Evolutionary conservation across 2,113 vertebrate species (phyloP).

Genomic region (Mohoua ochrocephala): DNA sequence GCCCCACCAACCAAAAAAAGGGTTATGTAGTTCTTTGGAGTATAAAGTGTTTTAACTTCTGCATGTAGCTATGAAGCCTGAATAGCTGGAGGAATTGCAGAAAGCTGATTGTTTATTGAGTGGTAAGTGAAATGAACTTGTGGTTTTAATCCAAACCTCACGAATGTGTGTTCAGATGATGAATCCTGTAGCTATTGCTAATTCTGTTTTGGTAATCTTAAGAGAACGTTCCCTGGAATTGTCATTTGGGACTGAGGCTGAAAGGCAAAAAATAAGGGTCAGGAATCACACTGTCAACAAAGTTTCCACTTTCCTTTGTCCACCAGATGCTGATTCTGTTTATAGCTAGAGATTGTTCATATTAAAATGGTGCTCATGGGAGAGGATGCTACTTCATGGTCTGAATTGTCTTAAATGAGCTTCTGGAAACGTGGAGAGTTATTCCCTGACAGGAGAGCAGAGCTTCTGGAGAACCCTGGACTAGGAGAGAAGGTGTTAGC

Average conservation of each 20-base stretch:
- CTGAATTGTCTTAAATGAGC: background rate
- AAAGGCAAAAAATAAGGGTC: background rate
- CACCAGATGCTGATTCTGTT: background rate
- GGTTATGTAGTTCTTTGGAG: background rate
- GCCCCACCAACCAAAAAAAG: background rate
- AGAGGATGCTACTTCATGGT: background rate
- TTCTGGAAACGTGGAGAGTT: fast-evolving
- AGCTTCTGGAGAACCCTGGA: background rate
- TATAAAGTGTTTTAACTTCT: background rate
- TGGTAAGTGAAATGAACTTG: background rate
- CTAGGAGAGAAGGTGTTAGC: background rate
- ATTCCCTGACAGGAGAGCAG: background rate
- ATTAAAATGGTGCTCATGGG: background rate
- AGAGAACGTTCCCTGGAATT: background rate
- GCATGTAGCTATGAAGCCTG: background rate
- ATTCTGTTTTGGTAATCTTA: background rate
- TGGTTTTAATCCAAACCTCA: background rate
- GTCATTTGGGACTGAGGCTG: background rate
- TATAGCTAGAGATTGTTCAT: background rate
- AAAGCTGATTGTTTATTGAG: background rate
- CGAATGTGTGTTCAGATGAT: background rate
- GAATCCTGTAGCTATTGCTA: background rate
- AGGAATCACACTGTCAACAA: background rate
- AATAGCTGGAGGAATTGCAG: background rate
- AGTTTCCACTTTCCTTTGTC: background rate